Evolutionary conservation across 2,797 vertebrate species (phyloP), one percentile per base, ranked within the genome.

Genomic region (Myotis planiceps): DNA sequence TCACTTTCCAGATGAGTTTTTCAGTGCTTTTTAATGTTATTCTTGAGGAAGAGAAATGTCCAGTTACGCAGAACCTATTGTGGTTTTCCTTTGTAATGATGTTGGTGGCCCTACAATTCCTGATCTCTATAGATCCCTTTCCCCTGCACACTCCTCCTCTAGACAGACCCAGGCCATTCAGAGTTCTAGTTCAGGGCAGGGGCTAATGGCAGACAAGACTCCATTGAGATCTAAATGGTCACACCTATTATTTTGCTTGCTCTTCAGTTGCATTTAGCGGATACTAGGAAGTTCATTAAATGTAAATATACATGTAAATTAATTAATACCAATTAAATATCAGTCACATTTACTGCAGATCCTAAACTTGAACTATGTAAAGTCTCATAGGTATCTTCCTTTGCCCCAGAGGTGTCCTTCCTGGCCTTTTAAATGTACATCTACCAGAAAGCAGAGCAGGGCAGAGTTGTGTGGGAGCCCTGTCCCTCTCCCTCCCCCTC

Each of bases 21-120:
- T 55, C 27, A n/a, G 18, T 55, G 45, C 13, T 87, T 76, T 76
- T 37, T 76, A 15, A 45, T 55, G 14, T 69, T 71, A 29, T 88
- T 90, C 32, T 85, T 84, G 78, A 71, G 2, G 74, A 84, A 85
- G 19, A 92, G 49, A 82, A 87, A 65, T 51, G 34, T 65, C 10
- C 8, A 14, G 18, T 82, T 65, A 66, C 32, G 21, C 29, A 82
- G 80, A 34, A 49, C 29, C 42, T 81, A 0, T 45, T 86, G 37
- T 53, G 25, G 47, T 79, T 92, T 76, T 78, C 76, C 42, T 88
- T 93, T 96, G 83, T 80, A 95, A 65, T 80, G 10, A 81, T 14
- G 9, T 27, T 60, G 3, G 5, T 39, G 42, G 3, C n/a, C 80
- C 5, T 58, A 7, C 16, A 79, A 37, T 68, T 78, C 47, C 53